phyloP scores from a whole-genome alignment of 2,888 invertebrate genomes.

The Carterocephalus palaemon region DNA sequence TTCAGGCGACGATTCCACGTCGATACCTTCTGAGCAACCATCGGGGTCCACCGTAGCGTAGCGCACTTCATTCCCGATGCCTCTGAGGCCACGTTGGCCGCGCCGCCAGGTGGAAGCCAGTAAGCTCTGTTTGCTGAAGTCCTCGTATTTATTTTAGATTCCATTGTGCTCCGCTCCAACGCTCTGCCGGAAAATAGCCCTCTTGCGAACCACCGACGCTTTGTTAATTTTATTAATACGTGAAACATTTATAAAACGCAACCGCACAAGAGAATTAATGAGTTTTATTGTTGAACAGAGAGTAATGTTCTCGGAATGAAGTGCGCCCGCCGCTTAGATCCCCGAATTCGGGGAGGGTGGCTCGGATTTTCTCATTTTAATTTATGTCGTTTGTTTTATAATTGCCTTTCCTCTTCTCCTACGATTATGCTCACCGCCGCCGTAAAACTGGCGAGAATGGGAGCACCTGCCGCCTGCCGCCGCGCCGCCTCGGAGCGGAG shows the following conservation, averaged over 20 bases:
- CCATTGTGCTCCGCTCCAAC: conserved; percentile 68
- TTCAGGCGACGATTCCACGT: conserved; percentile 36
- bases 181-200: conserved; percentile 74
- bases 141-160: conserved; percentile 77
- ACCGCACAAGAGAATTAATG: conserved; percentile 74
- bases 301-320: conserved; percentile 68
- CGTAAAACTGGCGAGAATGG: conserved; percentile 40
- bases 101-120: conserved; percentile 69
- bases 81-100: conserved; percentile 35
- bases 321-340: conserved; percentile 53
- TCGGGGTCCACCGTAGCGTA: conserved; percentile 59
- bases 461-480: conserved; percentile 50
- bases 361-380: conserved; percentile 58
- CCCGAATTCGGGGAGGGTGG: conserved; percentile 50
- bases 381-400: conserved; percentile 61
- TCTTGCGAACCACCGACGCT: conserved; percentile 59
- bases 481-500: neutral
- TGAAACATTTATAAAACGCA: conserved; percentile 76
- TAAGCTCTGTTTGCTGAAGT: conserved; percentile 73
- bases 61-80: conserved; percentile 67
- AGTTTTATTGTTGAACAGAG: conserved; percentile 74
- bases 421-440: conserved; percentile 39
- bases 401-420: conserved; percentile 44
- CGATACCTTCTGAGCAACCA: conserved; percentile 55
- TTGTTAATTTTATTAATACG: conserved; percentile 79